Percentiles rank a stretch among this genome's conserved stretches.
Conservation (phyloP, 2,888 invertebrate species). For the Epinotia ramella region DNA sequence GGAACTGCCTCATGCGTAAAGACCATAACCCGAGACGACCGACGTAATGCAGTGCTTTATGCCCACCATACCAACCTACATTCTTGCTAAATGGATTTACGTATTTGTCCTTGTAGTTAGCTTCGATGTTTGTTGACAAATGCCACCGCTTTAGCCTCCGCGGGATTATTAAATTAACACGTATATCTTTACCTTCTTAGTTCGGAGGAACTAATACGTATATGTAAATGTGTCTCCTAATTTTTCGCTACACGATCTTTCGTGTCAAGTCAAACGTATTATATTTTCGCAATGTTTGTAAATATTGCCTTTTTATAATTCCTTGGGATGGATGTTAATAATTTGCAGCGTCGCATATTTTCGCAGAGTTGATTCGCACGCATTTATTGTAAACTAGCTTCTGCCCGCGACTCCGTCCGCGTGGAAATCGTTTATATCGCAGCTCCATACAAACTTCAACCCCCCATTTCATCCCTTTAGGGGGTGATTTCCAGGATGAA, state of each 20-base stretch:
- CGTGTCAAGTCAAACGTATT: conserved; percentile 12
- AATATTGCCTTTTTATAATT: background rate
- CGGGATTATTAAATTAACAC: conserved; percentile 40
- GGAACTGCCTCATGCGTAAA: conserved; percentile 72
- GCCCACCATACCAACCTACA: conserved; percentile 27
- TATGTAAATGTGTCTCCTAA: conserved; percentile 15
- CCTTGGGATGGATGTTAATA: background rate
- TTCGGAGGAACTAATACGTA: conserved; percentile 11
- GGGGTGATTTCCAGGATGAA: too few species aligned
- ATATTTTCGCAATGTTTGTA: background rate
- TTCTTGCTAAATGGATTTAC: conserved; percentile 28
- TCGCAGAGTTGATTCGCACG: background rate
- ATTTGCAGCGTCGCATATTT: background rate
- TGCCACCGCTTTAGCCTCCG: conserved; percentile 25
- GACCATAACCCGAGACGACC: conserved; percentile 47
- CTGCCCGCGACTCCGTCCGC: too few species aligned
- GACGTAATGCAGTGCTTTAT: conserved; percentile 48
- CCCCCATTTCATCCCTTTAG: too few species aligned
- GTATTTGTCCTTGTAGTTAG: conserved; percentile 10
- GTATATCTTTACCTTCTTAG: conserved; percentile 18
- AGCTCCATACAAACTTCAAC: too few species aligned
- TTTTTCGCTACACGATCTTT: conserved; percentile 26
- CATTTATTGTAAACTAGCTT: background rate
- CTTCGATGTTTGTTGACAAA: conserved; percentile 9
- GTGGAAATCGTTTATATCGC: too few species aligned